Percentiles rank a stretch among this genome's conserved stretches.
phyloP scores from a whole-genome alignment of 2,888 invertebrate genomes.

The Xestoiulus laeticollis region DNA sequence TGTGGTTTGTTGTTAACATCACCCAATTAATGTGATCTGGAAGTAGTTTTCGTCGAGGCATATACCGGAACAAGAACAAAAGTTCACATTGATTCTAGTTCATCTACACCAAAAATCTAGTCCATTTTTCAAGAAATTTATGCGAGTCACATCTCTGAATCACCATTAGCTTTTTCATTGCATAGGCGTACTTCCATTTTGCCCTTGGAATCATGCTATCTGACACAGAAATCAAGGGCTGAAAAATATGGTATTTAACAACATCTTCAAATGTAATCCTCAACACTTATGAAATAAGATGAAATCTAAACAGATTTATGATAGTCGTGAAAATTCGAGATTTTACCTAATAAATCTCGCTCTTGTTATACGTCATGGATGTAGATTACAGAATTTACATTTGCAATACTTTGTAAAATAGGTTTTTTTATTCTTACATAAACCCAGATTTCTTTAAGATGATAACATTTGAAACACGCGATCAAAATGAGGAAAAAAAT shows the following conservation, averaged over 20 bases:
- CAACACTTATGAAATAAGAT: neutral
- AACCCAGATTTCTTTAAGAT: neutral
- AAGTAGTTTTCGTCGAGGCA: neutral
- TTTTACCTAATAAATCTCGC: neutral
- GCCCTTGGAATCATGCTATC: neutral
- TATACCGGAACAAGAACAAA: conserved; percentile 29
- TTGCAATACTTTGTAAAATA: neutral
- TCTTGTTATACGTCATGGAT: neutral
- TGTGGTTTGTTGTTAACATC: neutral
- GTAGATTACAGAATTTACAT: neutral
- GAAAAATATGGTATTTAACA: neutral
- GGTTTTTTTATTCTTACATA: neutral
- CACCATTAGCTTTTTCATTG: too few species aligned
- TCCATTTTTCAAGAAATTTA: neutral
- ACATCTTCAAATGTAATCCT: neutral
- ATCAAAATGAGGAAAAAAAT: neutral
- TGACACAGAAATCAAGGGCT: neutral
- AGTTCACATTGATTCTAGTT: conserved; percentile 27
- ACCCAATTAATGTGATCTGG: neutral
- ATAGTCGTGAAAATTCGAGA: conserved; percentile 2
- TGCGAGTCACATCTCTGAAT: neutral
- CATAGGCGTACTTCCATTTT: neutral
- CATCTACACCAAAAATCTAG: neutral
- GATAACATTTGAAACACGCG: conserved; percentile 17
- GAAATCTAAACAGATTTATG: neutral